phyloP scores from a whole-genome alignment of 2,797 vertebrate species.

The Trematomus bernacchii region DNA sequence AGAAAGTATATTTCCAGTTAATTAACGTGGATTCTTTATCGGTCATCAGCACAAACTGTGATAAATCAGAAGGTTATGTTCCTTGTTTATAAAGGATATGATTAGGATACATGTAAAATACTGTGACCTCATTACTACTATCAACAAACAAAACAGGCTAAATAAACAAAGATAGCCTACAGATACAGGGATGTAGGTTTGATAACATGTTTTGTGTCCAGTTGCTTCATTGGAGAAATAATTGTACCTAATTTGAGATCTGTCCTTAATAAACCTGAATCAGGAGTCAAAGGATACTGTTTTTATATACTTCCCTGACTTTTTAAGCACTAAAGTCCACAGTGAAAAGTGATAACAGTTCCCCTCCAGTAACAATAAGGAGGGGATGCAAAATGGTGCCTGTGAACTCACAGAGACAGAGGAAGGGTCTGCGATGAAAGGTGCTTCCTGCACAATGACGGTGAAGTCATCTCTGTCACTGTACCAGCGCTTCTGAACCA shows the following conservation, averaged over 20 bases:
- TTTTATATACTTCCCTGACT: no score
- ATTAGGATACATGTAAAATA: no score
- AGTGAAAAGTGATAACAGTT: background rate
- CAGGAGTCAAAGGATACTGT: background rate
- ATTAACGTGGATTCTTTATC: background rate
- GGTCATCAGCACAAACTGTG: background rate
- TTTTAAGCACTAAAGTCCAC: background rate
- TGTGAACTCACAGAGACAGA: constrained; percentile 63
- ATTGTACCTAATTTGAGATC: no score
- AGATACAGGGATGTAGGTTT: no score
- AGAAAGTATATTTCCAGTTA: background rate
- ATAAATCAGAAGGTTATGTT: no score
- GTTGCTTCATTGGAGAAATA: no score
- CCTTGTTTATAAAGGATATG: no score
- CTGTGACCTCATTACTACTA: no score
- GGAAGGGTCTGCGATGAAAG: constrained; percentile 55
- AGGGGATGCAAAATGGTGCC: constrained; percentile 14
- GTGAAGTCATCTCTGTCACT: constrained; percentile 74
- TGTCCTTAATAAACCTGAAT: no score
- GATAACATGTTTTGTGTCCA: no score
- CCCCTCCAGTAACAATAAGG: background rate
- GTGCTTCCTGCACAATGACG: constrained; percentile 72
- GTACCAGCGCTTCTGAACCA: constrained; percentile 70
- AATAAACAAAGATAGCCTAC: no score
- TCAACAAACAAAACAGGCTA: no score